A percentile compares a stretch with the other conserved stretches of the same genome.
Evolutionary conservation across 1,140 invertebrate species (phyloP).

Genomic region (Drosophila novamexicana): DNA sequence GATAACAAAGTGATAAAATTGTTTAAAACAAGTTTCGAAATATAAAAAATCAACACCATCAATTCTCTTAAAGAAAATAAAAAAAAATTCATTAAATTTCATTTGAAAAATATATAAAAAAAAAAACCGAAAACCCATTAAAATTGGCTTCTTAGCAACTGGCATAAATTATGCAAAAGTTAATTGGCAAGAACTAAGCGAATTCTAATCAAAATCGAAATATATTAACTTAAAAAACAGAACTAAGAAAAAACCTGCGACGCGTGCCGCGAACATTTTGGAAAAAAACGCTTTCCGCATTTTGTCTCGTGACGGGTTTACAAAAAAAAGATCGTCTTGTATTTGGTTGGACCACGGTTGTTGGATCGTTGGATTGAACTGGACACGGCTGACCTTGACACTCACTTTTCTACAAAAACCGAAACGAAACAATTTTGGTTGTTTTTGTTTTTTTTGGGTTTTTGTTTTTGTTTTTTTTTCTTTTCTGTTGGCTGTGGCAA

Average conservation of each 20-base stretch:
- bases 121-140: neutral
- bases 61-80: slow-evolving; percentile 14
- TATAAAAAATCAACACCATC: neutral
- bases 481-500: slow-evolving; percentile 62
- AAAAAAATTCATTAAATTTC: slow-evolving; percentile 7
- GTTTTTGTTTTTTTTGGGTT: slow-evolving; percentile 35
- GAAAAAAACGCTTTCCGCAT: slow-evolving; percentile 46
- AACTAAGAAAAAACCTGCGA: slow-evolving; percentile 22
- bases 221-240: too few species aligned
- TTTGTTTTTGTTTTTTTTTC: slow-evolving; percentile 32
- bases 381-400: slow-evolving; percentile 80
- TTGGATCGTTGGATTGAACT: slow-evolving; percentile 34
- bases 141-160: slow-evolving; percentile 32
- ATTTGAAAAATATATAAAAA: slow-evolving; percentile 7
- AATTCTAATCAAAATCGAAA: slow-evolving; percentile 43
- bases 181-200: slow-evolving; percentile 31
- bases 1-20: slow-evolving; percentile 58
- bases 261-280: slow-evolving; percentile 59
- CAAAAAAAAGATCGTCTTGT: slow-evolving; percentile 12
- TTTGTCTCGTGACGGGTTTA: slow-evolving; percentile 66
- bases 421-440: slow-evolving; percentile 53
- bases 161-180: slow-evolving; percentile 75
- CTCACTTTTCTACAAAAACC: slow-evolving; percentile 77
- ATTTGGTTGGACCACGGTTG: neutral
- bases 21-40: slow-evolving; percentile 56